phyloP scores from a whole-genome alignment of 1,140 invertebrate species.

The Drosophila sproati region DNA sequence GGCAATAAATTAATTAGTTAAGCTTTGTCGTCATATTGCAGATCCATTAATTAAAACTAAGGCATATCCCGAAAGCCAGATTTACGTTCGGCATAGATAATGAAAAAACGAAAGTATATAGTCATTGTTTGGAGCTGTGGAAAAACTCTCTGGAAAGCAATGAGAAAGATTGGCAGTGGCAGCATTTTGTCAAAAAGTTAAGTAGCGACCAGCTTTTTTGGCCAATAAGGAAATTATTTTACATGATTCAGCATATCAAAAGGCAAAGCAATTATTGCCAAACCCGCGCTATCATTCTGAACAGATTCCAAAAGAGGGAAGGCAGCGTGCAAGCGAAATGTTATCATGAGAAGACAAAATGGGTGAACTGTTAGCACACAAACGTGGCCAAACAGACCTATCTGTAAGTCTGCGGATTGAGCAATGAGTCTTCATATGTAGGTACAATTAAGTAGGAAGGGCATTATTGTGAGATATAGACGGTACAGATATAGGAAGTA shows the following conservation, averaged over 20 bases:
- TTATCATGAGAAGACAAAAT: slow-evolving; percentile 33
- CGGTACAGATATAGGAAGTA: neutral
- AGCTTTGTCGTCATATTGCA: slow-evolving; percentile 46
- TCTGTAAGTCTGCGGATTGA: slow-evolving; percentile 9
- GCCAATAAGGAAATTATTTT: slow-evolving; percentile 51
- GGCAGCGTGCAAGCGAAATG: neutral
- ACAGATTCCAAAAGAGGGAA: neutral
- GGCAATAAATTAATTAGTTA: slow-evolving; percentile 54
- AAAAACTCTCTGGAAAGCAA: slow-evolving; percentile 10
- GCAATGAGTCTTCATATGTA: slow-evolving; percentile 16
- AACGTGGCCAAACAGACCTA: slow-evolving; percentile 6
- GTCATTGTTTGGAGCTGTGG: slow-evolving; percentile 26
- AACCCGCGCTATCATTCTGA: slow-evolving; percentile 43
- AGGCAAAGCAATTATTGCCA: slow-evolving; percentile 48
- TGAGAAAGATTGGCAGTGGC: slow-evolving; percentile 11
- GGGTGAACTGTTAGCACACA: neutral
- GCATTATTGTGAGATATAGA: neutral
- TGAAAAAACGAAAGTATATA: slow-evolving; percentile 18
- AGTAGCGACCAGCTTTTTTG: slow-evolving; percentile 17
- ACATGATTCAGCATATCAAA: slow-evolving; percentile 54
- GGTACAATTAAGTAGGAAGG: slow-evolving; percentile 3
- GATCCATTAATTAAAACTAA: slow-evolving; percentile 47
- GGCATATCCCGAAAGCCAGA: slow-evolving; percentile 23
- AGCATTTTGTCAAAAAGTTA: slow-evolving; percentile 52
- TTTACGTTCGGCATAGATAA: slow-evolving; percentile 37